Evolutionary conservation across 2,888 invertebrate genomes (phyloP).

Genomic region (Cylloceria caligata): DNA sequence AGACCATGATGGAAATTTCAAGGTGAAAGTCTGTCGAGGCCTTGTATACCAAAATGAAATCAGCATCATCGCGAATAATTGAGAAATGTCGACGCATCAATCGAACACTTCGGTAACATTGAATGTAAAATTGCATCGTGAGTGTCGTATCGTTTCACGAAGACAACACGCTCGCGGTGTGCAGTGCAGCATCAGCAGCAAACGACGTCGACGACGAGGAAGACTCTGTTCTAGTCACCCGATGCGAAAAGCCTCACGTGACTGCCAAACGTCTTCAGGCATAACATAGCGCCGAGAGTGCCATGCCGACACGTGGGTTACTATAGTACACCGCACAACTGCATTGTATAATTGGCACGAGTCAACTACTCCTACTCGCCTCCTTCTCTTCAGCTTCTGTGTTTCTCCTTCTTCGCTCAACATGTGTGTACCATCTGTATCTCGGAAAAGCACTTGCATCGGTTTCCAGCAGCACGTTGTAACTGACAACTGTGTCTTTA

Average conservation of each 20-base stretch:
- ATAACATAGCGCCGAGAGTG: conserved; percentile 34
- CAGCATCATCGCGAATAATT: conserved; percentile 27
- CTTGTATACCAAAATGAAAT: conserved; percentile 7
- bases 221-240: conserved; percentile 43
- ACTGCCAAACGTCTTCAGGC: conserved; percentile 56
- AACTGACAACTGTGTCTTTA: conserved; percentile 36
- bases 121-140: conserved; percentile 18
- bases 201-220: conserved; percentile 27
- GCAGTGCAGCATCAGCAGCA: not conserved
- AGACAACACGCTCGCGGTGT: too few species aligned
- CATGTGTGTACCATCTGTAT: conserved; percentile 41
- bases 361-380: conserved; percentile 45
- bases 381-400: conserved; percentile 2
- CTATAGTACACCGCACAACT: conserved; percentile 58
- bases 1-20: not conserved
- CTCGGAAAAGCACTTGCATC: conserved; percentile 61
- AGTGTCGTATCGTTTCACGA: too few species aligned
- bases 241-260: conserved; percentile 64
- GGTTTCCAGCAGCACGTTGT: conserved; percentile 55
- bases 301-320: conserved; percentile 60
- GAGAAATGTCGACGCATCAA: conserved; percentile 35
- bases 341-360: conserved; percentile 66
- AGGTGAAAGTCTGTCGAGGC: not conserved
- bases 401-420: conserved; percentile 22
- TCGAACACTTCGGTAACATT: not conserved